Conservation (phyloP, 2,113 vertebrate species). For the Prunella fulvescens region DNA sequence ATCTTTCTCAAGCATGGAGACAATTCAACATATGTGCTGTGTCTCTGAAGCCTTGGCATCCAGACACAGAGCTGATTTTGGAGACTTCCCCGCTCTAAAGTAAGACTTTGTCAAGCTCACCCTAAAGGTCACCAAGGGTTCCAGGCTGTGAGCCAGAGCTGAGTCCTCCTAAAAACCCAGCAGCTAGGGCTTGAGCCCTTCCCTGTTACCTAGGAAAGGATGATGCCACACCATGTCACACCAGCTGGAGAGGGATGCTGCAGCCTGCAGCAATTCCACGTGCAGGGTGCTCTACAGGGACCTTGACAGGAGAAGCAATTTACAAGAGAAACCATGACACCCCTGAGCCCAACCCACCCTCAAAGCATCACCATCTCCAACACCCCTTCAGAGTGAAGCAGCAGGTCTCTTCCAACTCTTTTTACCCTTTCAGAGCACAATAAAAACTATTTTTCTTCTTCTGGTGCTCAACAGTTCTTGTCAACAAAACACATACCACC, state of each 20-base stretch:
- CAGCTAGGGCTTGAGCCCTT: not conserved
- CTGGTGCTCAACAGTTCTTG: not conserved
- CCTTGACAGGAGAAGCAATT: not conserved
- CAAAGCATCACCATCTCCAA: not conserved
- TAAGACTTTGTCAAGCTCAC: not conserved
- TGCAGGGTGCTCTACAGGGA: not conserved
- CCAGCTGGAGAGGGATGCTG: not conserved
- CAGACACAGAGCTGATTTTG: not conserved
- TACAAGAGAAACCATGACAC: not conserved
- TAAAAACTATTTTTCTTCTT: not conserved
- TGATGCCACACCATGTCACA: not conserved
- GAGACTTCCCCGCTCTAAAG: not conserved
- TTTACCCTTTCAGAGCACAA: not conserved
- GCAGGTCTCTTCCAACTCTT: not conserved
- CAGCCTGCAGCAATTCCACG: rapidly evolving
- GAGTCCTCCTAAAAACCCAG: not conserved
- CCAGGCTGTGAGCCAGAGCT: not conserved
- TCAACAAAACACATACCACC: not conserved
- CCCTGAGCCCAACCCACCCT: not conserved
- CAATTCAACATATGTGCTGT: not conserved
- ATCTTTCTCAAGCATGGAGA: not conserved
- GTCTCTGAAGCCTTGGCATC: not conserved
- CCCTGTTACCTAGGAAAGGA: not conserved
- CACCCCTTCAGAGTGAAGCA: not conserved
- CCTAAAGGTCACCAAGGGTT: not conserved